Evolutionary conservation across 2,888 invertebrate genomes (phyloP), one percentile per base, ranked within the genome.

Genomic region (Himalopsyche japonica): DNA sequence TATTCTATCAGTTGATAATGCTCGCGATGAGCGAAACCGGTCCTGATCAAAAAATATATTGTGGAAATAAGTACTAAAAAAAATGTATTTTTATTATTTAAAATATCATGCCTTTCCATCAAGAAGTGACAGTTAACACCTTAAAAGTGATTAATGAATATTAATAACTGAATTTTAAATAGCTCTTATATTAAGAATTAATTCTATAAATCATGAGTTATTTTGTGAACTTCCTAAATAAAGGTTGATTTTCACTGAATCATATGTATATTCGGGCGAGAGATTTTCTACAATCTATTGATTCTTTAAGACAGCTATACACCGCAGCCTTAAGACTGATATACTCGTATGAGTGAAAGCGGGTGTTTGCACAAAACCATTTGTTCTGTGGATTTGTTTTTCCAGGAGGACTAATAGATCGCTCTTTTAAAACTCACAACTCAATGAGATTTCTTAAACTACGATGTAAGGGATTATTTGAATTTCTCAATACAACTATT

Each of bases 231-330:
- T 64, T 64, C 27, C 70, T 24, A 8, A 8, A 30, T 30, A 70
- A 70, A 30, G 70, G 70, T 70, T 70, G 5, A 15, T 5, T 24
- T 30, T 3, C 8, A 70, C 70, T 70, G 70, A 70, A 70, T 70
- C 76, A 18, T 43, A 43, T 49, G 81, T 81, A 81, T 81, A 76
- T 48, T 81, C 77, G 47, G 47, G 43, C 64, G 83, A 70, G 79
- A 83, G 83, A 83, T 83, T 83, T 83, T 57, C 80, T 64, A 76
- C 76, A 80, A 83, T 80, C 70, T 83, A 83, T 83, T 80, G 83
- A 83, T 83, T 83, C 80, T 18, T 37, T 49, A 77, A 83, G 64
- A 83, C 64, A 80, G 57, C 70, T 34, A 70, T 32, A 32, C 57
- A 70, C 32, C 37, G 80, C 80, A 80, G 80, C 20, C 47, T 32